A percentile compares a stretch with the other conserved stretches of the same genome.
These are phyloP conservation scores for Phalanger gymnotis DNA, from an alignment of 2,797 vertebrate genomes.

Conservation along the genomic window DNA sequence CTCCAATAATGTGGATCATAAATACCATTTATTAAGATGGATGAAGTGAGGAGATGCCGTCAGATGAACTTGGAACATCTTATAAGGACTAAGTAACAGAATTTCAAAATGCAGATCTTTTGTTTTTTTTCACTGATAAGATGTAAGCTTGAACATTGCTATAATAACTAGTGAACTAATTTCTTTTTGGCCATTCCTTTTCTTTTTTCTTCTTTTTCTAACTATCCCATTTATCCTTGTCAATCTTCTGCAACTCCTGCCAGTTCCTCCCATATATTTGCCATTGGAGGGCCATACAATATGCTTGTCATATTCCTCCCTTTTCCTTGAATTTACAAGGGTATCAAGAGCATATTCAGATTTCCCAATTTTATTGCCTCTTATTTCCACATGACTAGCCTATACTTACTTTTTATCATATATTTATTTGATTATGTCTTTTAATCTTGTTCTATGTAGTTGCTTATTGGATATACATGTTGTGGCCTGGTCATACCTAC, in stretches of 20 bases:
- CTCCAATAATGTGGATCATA: neutral
- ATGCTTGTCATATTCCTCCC: neutral
- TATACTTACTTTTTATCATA: neutral
- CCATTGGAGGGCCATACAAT: neutral
- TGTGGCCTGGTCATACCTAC: neutral
- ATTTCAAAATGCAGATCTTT: neutral
- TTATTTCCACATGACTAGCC: neutral
- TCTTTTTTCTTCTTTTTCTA: neutral
- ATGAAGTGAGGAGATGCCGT: neutral
- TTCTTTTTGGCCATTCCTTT: neutral
- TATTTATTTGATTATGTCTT: neutral
- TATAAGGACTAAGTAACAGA: neutral
- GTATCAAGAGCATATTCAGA: neutral
- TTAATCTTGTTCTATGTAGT: neutral
- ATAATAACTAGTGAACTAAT: neutral
- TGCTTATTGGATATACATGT: neutral
- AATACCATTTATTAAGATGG: neutral
- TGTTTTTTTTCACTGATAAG: neutral
- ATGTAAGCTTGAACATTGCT: neutral
- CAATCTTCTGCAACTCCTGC: neutral
- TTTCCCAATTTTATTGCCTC: neutral
- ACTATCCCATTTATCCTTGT: neutral
- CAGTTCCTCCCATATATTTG: neutral
- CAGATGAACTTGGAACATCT: neutral
- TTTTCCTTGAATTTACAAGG: neutral